A percentile compares a stretch with the other conserved stretches of the same genome.
phyloP scores from a whole-genome alignment of 2,888 invertebrate species.

The Galerucella calmariensis region DNA sequence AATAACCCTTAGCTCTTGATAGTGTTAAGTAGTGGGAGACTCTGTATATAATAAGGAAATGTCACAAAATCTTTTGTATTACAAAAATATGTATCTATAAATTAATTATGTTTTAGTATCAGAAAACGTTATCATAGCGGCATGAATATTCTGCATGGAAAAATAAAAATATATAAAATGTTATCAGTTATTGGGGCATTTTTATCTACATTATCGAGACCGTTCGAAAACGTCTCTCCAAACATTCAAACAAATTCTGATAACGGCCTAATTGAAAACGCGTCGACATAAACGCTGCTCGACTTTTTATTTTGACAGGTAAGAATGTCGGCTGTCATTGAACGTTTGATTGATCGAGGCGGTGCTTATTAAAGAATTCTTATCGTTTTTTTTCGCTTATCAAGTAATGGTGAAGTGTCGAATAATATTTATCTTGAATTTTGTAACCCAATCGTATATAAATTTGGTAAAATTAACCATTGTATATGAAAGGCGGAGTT shows the following conservation, averaged over 20 bases:
- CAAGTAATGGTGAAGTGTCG: slow-evolving; percentile 42
- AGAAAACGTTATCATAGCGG: slow-evolving; percentile 9
- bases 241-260: slow-evolving; percentile 29
- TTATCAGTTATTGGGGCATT: slow-evolving; percentile 19
- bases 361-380: slow-evolving; percentile 48
- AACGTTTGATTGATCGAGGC: slow-evolving; percentile 60
- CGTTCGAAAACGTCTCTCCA: slow-evolving; percentile 8
- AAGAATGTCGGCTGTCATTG: slow-evolving; percentile 62
- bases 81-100: not conserved
- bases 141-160: slow-evolving; percentile 5
- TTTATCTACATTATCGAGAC: slow-evolving; percentile 13
- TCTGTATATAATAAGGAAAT: too few relatives aligned
- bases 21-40: too few relatives aligned
- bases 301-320: slow-evolving; percentile 56
- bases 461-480: slow-evolving; percentile 13
- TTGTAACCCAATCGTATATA: slow-evolving; percentile 5
- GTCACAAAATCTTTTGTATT: not conserved
- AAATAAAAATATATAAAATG: slow-evolving; percentile 2
- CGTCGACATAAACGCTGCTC: slow-evolving; percentile 17
- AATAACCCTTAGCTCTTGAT: too few relatives aligned
- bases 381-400: slow-evolving; percentile 46
- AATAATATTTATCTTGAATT: slow-evolving; percentile 37
- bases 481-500: slow-evolving; percentile 3
- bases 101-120: slow-evolving; percentile 7
- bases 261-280: slow-evolving; percentile 25